Evolutionary conservation across 92 coral and sea anemone genomes (phyloP), one percentile per base, ranked within the genome.

Genomic region (Palythoa grandis): DNA sequence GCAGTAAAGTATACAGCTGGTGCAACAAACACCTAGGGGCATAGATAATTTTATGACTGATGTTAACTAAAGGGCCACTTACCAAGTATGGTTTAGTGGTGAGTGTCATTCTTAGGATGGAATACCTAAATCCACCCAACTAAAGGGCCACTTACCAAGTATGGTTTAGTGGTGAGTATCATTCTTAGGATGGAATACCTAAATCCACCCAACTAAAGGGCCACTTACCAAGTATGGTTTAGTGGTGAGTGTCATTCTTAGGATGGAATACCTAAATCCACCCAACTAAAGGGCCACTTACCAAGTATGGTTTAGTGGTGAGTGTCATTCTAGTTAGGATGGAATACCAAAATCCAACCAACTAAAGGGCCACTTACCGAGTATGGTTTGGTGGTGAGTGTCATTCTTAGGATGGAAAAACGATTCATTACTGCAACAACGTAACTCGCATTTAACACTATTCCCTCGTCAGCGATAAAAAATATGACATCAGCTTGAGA

Each of bases 281-380:
- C 73, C 22, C 38, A 60, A 68, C 23, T 12, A 38, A 13, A 80
- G 74, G 85, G 35, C 35, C 35, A 74, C 93, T 89, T 73, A 96
- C 98, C 77, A 95, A 90, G 69, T 88, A 92, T 0, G 98, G 98
- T 15, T 23, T 84, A 50, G 95, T 93, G 52, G 93, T 77, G 53
- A 85, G 80, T 0, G 98, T 88, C 98, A 96, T 96, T 85, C 95
- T n/a, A n/a, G n/a, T n/a, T n/a, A n/a, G n/a, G n/a, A n/a, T n/a
- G n/a, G n/a, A 57, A 15, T 10, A 57, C 3, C 65, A 11, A 14
- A 57, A 14, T 15, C 16, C n/a, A 57, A 2, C 4, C 5, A 13
- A 19, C 2, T 15, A 57, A 15, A 15, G 76, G 13, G 24, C 57
- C 15, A 74, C 93, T 89, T 73, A 96, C 98, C 77, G 96, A 90